phyloP scores from a whole-genome alignment of 2,888 invertebrate species.

The Lycophotia porphyrea region DNA sequence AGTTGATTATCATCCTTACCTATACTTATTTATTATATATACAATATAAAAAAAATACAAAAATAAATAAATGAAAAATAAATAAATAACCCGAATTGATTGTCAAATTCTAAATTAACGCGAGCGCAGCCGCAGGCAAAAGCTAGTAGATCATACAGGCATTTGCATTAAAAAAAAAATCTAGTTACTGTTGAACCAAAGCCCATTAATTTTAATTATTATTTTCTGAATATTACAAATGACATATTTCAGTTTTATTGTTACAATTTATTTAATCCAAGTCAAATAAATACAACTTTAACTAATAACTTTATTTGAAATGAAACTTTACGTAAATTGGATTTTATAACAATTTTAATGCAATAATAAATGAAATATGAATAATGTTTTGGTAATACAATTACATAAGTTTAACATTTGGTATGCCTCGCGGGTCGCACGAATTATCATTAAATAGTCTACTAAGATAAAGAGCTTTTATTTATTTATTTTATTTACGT shows the following conservation, averaged over 20 bases:
- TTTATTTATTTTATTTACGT: constrained; percentile 1
- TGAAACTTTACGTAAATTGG: constrained; percentile 26
- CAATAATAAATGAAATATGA: constrained; percentile 26
- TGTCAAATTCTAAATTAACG: too few species aligned
- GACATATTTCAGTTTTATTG: neutral
- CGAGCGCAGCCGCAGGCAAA: too few species aligned
- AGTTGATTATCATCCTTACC: too few species aligned
- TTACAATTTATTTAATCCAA: neutral
- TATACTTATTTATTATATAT: too few species aligned
- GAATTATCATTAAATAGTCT: constrained; percentile 3
- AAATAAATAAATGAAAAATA: too few species aligned
- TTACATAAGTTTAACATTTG: constrained; percentile 16
- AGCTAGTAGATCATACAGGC: too few species aligned
- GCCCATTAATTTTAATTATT: neutral
- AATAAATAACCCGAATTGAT: too few species aligned
- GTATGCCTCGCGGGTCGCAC: constrained; percentile 3
- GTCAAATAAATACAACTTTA: constrained; percentile 11
- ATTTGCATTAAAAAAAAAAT: too few species aligned
- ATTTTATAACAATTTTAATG: constrained; percentile 14
- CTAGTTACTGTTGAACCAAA: neutral
- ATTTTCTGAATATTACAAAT: neutral
- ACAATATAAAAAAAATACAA: too few species aligned
- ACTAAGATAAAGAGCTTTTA: constrained; percentile 27
- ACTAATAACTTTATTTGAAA: too few species aligned
- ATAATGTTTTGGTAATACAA: constrained; percentile 11